Evolutionary conservation across 2,888 invertebrate genomes (phyloP), one percentile per base, ranked within the genome.

Genomic region (Galeopsomyia nigrocyanea): DNA sequence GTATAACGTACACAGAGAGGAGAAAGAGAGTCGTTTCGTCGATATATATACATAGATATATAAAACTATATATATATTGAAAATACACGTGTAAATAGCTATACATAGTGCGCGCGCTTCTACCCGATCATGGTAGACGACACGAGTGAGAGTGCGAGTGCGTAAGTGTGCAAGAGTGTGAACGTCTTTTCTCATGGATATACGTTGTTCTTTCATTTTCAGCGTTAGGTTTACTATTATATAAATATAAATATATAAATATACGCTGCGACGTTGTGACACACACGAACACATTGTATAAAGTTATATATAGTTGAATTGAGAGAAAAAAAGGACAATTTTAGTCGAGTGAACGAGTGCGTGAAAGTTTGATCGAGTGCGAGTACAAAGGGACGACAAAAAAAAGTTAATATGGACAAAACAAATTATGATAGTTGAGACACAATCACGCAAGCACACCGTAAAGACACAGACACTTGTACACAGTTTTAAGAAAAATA

Each of bases 231-330:
- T 74, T 39, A 21, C 49, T 64, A 69, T 61, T 58, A 62, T 46
- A 68, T 56, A 65, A 60, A 68, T 65, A 65, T 51, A 74, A 65
- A 73, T 64, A 75, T 74, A 74, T 73, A 75, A 75, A 77, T 70
- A 76, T 74, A 81, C 72, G 78, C 81, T 81, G 79, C 78, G 78
- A 80, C 69, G 56, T 75, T 75, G 72, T 67, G 68, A 75, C 63
- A 75, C 66, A 75, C 39, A 39, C 39, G 1, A 39, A 39, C 39
- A 39, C 56, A 75, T 75, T 75, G 75, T 75, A 75, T 70, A 75
- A 72, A 75, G 69, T 31, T 72, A 69, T 66, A 68, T 39, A 10
- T 10, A 10, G 13, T 39, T 13, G 39, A 39, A 39, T 39, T n/a
- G n/a, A 39, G 39, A 7, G 13, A 39, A 13, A 39, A 9, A 9